Base-by-base conservation (phyloP, 2,797 vertebrate species). In the Geotria australis region DNA sequence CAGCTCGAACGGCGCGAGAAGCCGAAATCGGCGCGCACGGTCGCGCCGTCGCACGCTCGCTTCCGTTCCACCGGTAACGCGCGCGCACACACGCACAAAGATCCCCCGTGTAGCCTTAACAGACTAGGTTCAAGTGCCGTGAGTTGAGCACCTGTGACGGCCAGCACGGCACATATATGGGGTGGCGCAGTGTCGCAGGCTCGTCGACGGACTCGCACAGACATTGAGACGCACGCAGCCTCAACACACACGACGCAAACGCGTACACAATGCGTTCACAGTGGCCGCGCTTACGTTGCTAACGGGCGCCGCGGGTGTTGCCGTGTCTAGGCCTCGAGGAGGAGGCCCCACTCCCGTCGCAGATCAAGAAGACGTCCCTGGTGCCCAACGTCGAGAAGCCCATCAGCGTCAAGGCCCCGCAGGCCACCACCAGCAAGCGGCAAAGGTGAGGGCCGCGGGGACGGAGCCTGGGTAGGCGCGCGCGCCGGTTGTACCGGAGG, bases 21-120 rank as follows among this genome's bases (percentile, higher is more conserved):
- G 57, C 79, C 83, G 10, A 95, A 95, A 68, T 83, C 80, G 5
- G 74, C 81, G 6, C 68, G 75, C 46, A 77, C 75, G 47, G 76
- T 72, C 0, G 85, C 88, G 1, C 88, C 88, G 7, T 93, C 85
- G 66, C 86, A 94, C 1, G 67, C 88, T 48, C 91, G 89, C 66
- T 86, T 89, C 58, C 80, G 88, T 61, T 95, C 81, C 56, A 95
- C 83, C 7, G 85, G 88, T 89, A 65, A 67, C 61, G 24, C 24
- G 24, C 24, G 3, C 24, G 15, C 24, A 24, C 24, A 38, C 24
- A 38, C 24, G 24, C 38, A 38, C 24, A 38, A 24, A 38, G 24
- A 38, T 4, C n/a, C n/a, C n/a, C n/a, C n/a, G n/a, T n/a, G n/a
- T n/a, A n/a, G n/a, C n/a, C n/a, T n/a, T n/a, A n/a, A n/a, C n/a